Evolutionary conservation across 2,113 vertebrate genomes (phyloP).

Genomic region (Urocynchramus pylzowi): DNA sequence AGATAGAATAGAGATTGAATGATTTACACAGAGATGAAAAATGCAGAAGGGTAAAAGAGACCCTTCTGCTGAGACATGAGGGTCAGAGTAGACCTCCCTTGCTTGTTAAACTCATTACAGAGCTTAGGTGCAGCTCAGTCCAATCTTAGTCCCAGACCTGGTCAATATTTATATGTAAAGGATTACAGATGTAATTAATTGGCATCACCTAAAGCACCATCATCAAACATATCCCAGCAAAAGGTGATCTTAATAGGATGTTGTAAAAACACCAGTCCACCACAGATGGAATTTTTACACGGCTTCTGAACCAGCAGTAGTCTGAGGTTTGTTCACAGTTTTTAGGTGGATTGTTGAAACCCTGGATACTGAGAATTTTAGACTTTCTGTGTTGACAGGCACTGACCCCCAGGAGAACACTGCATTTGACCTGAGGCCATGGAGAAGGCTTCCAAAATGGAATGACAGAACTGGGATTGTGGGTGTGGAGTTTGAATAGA

Average conservation of each 20-base stretch:
- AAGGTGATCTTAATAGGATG: background rate
- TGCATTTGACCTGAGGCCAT: background rate
- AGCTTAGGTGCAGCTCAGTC: background rate
- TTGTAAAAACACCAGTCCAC: background rate
- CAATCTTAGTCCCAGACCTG: background rate
- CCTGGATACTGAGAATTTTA: rapidly evolving
- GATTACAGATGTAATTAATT: background rate
- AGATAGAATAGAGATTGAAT: background rate
- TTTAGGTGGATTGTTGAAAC: background rate
- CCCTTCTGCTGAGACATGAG: background rate
- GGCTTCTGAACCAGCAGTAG: background rate
- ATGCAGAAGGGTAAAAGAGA: background rate
- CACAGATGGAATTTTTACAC: background rate
- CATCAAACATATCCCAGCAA: background rate
- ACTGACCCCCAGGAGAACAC: background rate
- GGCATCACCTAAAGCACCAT: background rate
- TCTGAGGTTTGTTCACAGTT: background rate
- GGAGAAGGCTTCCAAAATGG: background rate
- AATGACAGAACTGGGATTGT: background rate
- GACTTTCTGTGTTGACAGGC: background rate
- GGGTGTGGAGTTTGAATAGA: background rate
- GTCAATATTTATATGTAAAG: background rate
- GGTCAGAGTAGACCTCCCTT: background rate
- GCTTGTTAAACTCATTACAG: background rate
- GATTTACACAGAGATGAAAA: background rate